Conservation (phyloP, 1,140 invertebrate species). For the Sycophaga agraensis region DNA sequence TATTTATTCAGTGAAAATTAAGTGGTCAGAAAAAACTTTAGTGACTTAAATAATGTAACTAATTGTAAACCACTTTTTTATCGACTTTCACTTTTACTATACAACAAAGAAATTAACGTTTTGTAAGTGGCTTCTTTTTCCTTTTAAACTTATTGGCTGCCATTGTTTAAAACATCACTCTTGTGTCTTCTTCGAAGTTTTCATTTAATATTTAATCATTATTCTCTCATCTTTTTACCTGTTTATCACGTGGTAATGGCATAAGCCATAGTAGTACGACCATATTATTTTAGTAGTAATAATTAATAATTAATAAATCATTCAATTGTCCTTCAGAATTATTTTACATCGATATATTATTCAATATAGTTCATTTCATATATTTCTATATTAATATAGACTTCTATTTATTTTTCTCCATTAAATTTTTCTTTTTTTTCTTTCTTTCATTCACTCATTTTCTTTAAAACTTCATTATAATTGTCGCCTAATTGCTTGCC, state of each 20-base stretch:
- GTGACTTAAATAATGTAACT: constrained; percentile 21
- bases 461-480: constrained; percentile 31
- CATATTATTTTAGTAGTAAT: constrained; percentile 28
- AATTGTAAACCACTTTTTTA: constrained; percentile 20
- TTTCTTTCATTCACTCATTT: constrained; percentile 28
- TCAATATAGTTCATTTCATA: constrained; percentile 55
- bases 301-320: constrained; percentile 48
- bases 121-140: constrained; percentile 12
- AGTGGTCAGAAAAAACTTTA: constrained; percentile 20
- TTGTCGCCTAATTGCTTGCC: constrained; percentile 41
- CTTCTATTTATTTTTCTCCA: constrained; percentile 47
- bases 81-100: constrained; percentile 17
- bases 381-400: constrained; percentile 56
- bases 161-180: constrained; percentile 22
- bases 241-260: constrained; percentile 29
- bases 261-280: constrained; percentile 27
- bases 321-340: constrained; percentile 55
- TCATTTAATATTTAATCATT: constrained; percentile 18
- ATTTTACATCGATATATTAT: constrained; percentile 59
- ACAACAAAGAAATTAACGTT: constrained; percentile 27
- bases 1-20: constrained; percentile 28
- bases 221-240: constrained; percentile 18
- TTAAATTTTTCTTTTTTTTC: constrained; percentile 37
- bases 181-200: constrained; percentile 13
- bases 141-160: constrained; percentile 23